phyloP scores from a whole-genome alignment of 2,113 vertebrate species.

The Diglossa brunneiventris region DNA sequence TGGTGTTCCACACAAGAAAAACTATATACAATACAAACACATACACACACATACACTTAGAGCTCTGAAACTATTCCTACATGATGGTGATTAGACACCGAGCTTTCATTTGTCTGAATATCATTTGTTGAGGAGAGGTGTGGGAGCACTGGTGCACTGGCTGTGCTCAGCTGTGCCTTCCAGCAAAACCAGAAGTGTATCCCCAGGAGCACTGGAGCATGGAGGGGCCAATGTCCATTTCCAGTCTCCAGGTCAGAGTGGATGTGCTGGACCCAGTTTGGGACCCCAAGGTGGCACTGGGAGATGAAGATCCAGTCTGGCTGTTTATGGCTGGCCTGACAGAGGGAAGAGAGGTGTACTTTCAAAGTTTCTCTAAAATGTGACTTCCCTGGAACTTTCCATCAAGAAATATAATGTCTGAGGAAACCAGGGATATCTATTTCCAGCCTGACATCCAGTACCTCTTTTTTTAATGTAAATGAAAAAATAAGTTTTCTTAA shows the following conservation, averaged over 20 bases:
- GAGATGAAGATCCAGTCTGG: accelerated
- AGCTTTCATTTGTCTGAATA: background rate
- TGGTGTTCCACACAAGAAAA: background rate
- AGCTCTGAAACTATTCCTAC: background rate
- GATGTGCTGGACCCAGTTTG: background rate
- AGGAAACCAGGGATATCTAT: background rate
- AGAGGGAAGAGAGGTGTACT: background rate
- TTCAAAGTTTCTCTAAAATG: background rate
- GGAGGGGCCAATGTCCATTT: background rate
- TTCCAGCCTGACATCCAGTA: background rate
- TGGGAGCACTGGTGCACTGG: background rate
- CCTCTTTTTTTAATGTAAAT: background rate
- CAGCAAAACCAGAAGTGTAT: accelerated
- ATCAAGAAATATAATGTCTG: background rate
- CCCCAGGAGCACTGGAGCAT: background rate
- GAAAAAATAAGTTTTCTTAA: background rate
- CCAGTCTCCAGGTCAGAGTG: accelerated
- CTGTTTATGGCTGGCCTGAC: background rate
- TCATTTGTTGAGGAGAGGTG: background rate
- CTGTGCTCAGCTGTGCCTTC: background rate
- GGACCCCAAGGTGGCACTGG: background rate
- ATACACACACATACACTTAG: background rate
- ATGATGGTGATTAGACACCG: background rate
- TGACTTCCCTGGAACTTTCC: background rate
- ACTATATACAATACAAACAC: background rate